These are phyloP conservation scores for Drosophila ficusphila DNA, from an alignment of 1,140 invertebrate species.

Conservation along the genomic window DNA sequence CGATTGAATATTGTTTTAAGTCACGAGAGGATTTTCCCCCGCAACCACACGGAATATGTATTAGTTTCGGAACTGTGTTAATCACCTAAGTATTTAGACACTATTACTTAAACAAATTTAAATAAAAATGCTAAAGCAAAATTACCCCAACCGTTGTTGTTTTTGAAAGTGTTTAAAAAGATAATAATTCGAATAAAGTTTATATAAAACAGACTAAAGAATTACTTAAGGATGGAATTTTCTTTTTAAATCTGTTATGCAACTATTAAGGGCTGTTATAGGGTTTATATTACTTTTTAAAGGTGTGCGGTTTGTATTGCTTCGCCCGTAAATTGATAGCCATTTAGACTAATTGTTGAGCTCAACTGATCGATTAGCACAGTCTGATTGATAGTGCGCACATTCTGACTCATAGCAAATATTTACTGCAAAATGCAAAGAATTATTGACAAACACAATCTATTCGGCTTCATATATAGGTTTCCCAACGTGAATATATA, in stretches of 20 bases:
- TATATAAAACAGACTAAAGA: neutral
- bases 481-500: no score
- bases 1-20: slow-evolving; percentile 63
- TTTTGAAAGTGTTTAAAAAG: neutral
- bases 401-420: slow-evolving; percentile 6
- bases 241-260: no score
- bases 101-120: slow-evolving; percentile 76
- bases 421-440: slow-evolving; percentile 1
- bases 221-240: no score
- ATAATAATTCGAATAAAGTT: no score
- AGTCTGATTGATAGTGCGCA: neutral
- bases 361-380: slow-evolving; percentile 3
- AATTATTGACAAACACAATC: slow-evolving; percentile 18
- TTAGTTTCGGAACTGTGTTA: slow-evolving; percentile 81
- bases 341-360: neutral
- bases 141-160: neutral
- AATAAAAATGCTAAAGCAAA: slow-evolving; percentile 55
- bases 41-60: slow-evolving; percentile 62
- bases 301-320: neutral
- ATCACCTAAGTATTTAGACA: slow-evolving; percentile 83
- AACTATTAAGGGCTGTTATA: no score
- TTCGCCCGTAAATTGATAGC: neutral
- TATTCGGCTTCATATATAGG: neutral
- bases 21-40: slow-evolving; percentile 15
- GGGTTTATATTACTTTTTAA: neutral